Percentiles rank a stretch among this genome's conserved stretches.
Conservation (phyloP, 2,888 invertebrate species). For the Drosophila birchii region DNA sequence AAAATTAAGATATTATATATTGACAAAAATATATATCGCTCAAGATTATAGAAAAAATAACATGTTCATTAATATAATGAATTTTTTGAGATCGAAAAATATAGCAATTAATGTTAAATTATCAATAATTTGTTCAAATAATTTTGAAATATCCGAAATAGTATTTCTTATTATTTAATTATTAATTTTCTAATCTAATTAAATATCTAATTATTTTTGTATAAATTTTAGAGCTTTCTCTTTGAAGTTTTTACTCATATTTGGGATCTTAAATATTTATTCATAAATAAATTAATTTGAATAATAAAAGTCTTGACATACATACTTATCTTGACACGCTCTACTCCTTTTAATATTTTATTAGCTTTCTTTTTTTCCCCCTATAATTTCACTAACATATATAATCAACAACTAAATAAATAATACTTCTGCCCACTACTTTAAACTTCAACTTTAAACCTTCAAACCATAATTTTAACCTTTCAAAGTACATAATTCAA, state of each 20-base stretch:
- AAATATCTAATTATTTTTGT: too few relatives aligned
- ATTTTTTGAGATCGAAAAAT: neutral
- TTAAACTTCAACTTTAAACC: neutral
- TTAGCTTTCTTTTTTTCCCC: neutral
- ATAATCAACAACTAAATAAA: neutral
- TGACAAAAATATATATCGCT: too few relatives aligned
- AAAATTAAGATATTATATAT: neutral
- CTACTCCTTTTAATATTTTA: neutral
- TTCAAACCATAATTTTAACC: neutral
- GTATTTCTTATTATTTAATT: too few relatives aligned
- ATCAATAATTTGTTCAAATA: too few relatives aligned
- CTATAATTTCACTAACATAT: neutral
- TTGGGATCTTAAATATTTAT: neutral
- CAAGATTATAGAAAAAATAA: too few relatives aligned
- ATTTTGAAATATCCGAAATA: too few relatives aligned
- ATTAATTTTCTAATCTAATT: too few relatives aligned
- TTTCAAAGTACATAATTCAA: neutral
- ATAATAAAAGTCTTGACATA: neutral
- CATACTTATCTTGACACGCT: neutral
- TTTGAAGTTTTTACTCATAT: neutral
- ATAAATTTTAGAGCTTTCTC: too few relatives aligned
- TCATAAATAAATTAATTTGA: neutral
- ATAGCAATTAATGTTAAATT: too few relatives aligned
- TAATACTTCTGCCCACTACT: neutral
- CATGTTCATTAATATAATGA: too few relatives aligned